Evolutionary conservation across 1,140 invertebrate genomes (phyloP), one percentile per base, ranked within the genome.

Genomic region (Eriocheir sinensis): DNA sequence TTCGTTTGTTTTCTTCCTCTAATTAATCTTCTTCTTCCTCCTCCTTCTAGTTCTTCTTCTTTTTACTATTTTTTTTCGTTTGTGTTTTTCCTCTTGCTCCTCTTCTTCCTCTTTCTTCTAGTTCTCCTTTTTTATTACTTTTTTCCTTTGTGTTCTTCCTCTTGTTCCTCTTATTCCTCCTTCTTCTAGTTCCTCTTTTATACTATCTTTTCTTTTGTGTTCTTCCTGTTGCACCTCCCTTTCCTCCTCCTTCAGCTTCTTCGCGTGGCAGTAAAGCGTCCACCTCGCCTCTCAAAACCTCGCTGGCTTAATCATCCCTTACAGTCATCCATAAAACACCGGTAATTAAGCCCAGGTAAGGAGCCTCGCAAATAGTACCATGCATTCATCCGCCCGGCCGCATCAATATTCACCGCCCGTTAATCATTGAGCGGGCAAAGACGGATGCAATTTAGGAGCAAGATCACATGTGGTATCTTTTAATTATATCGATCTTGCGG

Each of bases 71-170:
- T n/a, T 72, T 72, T 15, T 72, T n/a, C n/a, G 12, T 15, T n/a
- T 15, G 60, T 72, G 60, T 72, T 15, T 72, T n/a, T n/a, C n/a
- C n/a, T 72, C 60, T 72, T n/a, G 12, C 60, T 72, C 60, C n/a
- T n/a, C n/a, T n/a, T 72, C 60, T 72, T n/a, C n/a, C 60, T 72
- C 60, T 72, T n/a, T 72, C 60, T 72, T n/a, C n/a, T n/a, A 15
- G 12, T 72, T n/a, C n/a, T n/a, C n/a, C 60, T 72, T n/a, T 72
- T n/a, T 72, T n/a, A 15, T n/a, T 72, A 15, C 60, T n/a, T n/a
- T n/a, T 72, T n/a, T 72, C 60, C n/a, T n/a, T 72, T n/a, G 12
- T n/a, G 12, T n/a, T 72, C 60, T 72, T n/a, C n/a, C 60, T 72
- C n/a, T 72, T 15, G 12, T 72, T 15, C n/a, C 60, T n/a, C n/a